Conservation (phyloP, 2,797 vertebrate species). For the Prionace glauca region DNA sequence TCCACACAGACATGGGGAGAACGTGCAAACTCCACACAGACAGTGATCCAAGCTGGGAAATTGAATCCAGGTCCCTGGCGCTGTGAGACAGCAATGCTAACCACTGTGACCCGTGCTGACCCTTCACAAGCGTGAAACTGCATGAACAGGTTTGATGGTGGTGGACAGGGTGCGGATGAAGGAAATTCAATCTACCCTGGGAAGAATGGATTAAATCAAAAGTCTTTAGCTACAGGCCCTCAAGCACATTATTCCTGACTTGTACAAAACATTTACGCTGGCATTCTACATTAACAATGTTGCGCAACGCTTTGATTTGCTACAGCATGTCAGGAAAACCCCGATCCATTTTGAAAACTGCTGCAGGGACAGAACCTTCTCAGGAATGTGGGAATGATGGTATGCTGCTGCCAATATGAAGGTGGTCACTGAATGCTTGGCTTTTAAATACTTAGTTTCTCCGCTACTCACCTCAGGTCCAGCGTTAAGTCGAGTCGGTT, state of each 20-base stretch:
- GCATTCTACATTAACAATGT: neutral
- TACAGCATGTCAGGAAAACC: neutral
- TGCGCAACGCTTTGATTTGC: neutral
- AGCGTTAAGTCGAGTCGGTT: slow-evolving; percentile 90
- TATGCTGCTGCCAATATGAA: neutral
- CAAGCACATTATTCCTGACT: neutral
- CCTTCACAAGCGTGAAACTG: too few relatives aligned
- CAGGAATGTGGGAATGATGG: neutral
- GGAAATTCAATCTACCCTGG: neutral
- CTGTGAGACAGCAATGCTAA: too few relatives aligned
- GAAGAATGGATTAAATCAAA: neutral
- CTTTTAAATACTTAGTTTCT: slow-evolving; percentile 31
- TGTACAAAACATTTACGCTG: neutral
- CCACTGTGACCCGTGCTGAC: too few relatives aligned
- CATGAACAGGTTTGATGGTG: neutral
- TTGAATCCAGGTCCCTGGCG: too few relatives aligned
- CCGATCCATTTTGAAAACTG: neutral
- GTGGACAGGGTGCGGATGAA: neutral
- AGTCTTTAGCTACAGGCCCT: neutral
- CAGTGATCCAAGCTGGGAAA: too few relatives aligned
- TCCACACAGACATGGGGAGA: too few relatives aligned
- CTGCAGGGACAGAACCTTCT: neutral
- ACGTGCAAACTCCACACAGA: too few relatives aligned
- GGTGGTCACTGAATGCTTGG: neutral
- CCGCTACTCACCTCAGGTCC: slow-evolving; percentile 82